These are phyloP conservation scores for Propithecus coquereli DNA, from an alignment of 2,113 vertebrate species.

Conservation along the genomic window DNA sequence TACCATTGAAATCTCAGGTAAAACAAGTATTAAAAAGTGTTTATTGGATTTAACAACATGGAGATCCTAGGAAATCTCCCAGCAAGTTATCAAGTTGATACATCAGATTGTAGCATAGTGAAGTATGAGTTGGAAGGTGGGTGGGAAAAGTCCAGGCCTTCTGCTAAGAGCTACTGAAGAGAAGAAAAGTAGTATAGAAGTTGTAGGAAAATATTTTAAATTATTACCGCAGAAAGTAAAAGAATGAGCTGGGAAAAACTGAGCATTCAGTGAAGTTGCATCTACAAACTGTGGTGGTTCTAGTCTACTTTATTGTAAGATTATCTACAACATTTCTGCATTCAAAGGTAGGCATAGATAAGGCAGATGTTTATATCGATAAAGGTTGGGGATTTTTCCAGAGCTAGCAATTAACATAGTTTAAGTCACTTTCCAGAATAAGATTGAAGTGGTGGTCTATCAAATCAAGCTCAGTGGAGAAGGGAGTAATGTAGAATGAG, in stretches of 20 bases:
- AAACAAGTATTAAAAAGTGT: background rate
- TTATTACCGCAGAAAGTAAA: background rate
- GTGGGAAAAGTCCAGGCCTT: background rate
- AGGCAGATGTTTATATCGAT: background rate
- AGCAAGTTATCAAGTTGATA: background rate
- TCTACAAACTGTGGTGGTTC: background rate
- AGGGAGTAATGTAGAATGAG: background rate
- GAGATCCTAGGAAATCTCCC: background rate
- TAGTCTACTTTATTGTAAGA: background rate
- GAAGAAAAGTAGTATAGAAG: background rate
- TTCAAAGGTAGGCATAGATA: background rate
- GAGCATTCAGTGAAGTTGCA: background rate
- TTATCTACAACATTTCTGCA: background rate
- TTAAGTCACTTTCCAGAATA: background rate
- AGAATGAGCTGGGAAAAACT: background rate
- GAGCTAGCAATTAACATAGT: background rate
- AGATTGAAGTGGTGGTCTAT: background rate
- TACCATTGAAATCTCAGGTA: background rate
- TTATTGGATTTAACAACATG: background rate
- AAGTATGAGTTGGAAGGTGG: background rate
- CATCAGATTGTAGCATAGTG: background rate
- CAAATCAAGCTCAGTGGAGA: background rate
- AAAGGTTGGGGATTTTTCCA: background rate
- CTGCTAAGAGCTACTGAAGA: background rate
- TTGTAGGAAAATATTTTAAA: background rate